Base-by-base conservation (phyloP, 2,113 vertebrate genomes). In the Galeopterus variegatus region DNA sequence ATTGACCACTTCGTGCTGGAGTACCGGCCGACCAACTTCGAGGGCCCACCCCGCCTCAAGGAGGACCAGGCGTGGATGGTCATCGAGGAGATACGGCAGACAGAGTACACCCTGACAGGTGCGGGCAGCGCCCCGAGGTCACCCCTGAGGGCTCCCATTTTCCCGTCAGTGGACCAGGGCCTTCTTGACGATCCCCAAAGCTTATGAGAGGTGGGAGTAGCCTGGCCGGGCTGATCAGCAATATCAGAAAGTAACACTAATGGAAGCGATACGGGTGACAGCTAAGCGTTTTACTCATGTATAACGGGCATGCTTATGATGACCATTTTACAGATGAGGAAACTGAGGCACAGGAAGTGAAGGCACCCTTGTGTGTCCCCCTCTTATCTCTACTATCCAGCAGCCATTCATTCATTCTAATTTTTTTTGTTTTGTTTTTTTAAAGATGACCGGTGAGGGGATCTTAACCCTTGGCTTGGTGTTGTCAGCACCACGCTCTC, bases 51-150 rank as follows among this genome's bases (percentile, higher is more conserved):
- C 0, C 99, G 99, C 0, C 98, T 99, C 98, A 99, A 99, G 82
- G 99, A 99, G 98, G 99, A 99, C 77, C 99, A 99, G 95, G 99
- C 99, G 95, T 99, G 99, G 99, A 99, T 99, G 99, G 99, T 99
- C 80, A 96, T 99, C 7, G 99, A 99, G 98, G 99, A 99, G 69
- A 99, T 99, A 92, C 98, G 98, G 80, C 98, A 99, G 97, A 99
- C 95, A 0, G 99, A 99, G 95, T 98, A 99, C 98, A 99, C 99
- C 0, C 98, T 99, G 60, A 99, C 98, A 0, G 99, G 99, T 99
- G 94, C 97, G 97, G 62, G n/a, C 3, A 6, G 41, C 0, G 41
- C 9, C 4, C 26, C 4, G 41, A 41, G 41, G 41, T 41, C 41
- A 41, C 41, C 41, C 41, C 41, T 41, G 41, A 41, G 7, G 45